Evolutionary conservation across 2,797 vertebrate genomes (phyloP).

Genomic region (Meda fulgida): DNA sequence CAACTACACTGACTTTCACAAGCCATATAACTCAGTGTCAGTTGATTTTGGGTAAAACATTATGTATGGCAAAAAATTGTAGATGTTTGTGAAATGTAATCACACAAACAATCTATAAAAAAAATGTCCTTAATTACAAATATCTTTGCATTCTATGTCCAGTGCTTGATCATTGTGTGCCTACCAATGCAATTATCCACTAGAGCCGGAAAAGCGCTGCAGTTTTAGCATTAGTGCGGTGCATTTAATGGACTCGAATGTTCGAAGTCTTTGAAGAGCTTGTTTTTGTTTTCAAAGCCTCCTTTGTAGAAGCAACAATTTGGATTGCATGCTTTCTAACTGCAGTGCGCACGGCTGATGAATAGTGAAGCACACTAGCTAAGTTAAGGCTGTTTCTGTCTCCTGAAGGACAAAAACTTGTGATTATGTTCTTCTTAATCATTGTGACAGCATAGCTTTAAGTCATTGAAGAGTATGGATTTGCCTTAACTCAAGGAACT

Average conservation of each 20-base stretch:
- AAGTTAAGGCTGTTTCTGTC: background rate
- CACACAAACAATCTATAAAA: background rate
- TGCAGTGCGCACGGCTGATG: slow-evolving; percentile 6
- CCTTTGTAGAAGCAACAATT: slow-evolving; percentile 71
- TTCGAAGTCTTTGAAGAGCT: slow-evolving; percentile 68
- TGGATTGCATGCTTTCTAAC: slow-evolving; percentile 69
- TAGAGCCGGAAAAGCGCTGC: background rate
- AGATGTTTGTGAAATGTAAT: background rate
- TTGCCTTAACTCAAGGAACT: background rate
- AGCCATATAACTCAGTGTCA: background rate
- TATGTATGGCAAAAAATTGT: background rate
- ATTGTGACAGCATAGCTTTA: background rate
- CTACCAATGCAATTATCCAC: slow-evolving; percentile 29
- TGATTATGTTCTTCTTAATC: background rate
- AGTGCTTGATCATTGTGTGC: background rate
- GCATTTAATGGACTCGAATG: slow-evolving; percentile 27
- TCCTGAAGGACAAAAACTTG: slow-evolving; percentile 26
- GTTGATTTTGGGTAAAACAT: background rate
- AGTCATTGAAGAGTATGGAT: background rate
- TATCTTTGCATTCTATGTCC: slow-evolving; percentile 5
- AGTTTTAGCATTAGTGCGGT: slow-evolving; percentile 19
- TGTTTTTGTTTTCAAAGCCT: slow-evolving; percentile 71
- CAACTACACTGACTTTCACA: background rate
- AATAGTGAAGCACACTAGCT: slow-evolving; percentile 16
- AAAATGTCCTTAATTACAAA: background rate